Percentiles rank a stretch among this genome's conserved stretches.
phyloP scores from a whole-genome alignment of 1,140 invertebrate species.

The Formica selysi region DNA sequence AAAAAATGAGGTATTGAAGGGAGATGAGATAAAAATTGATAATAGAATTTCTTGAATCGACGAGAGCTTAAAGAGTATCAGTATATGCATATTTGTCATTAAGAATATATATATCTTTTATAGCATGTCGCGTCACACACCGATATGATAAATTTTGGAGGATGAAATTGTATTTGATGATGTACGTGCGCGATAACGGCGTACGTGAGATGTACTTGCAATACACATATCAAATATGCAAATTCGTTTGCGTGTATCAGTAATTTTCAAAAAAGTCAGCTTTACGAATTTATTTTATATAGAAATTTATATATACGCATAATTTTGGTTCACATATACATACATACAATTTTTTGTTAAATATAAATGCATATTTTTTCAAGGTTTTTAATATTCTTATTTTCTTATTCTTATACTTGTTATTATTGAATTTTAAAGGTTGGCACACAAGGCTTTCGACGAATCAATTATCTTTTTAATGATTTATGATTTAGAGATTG shows the following conservation, averaged over 20 bases:
- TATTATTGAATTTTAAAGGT: background rate
- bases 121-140: background rate
- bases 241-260: background rate
- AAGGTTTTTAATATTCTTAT: no score
- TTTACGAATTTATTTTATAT: background rate
- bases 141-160: slow-evolving; percentile 26
- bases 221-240: background rate
- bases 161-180: background rate
- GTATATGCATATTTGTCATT: background rate
- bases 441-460: background rate
- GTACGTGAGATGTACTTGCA: background rate
- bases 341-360: background rate
- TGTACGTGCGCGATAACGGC: background rate
- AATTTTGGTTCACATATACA: no score
- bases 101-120: background rate
- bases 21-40: background rate
- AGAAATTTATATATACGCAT: no score
- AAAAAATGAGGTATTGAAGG: background rate
- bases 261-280: background rate
- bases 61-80: background rate
- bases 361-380: background rate
- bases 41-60: background rate
- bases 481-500: background rate
- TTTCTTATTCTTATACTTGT: background rate
- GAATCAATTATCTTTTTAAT: background rate